Conservation (phyloP, 2,113 vertebrate genomes). For the Oryzias celebensis region DNA sequence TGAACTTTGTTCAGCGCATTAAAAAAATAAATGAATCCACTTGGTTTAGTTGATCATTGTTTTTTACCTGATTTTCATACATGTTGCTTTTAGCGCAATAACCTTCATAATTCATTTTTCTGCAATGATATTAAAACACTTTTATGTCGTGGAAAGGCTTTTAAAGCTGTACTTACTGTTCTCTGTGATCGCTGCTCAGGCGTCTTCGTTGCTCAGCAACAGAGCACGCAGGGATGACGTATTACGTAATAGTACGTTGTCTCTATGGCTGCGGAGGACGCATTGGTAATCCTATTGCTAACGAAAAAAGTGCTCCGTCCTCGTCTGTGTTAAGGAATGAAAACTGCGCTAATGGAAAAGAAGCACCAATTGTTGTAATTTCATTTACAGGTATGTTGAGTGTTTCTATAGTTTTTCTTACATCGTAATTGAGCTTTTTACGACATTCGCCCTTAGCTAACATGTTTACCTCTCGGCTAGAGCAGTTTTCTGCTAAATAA, state of each 20-base stretch:
- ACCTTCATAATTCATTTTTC: too few species aligned
- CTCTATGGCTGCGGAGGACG: conserved; percentile 78
- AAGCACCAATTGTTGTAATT: fast-evolving
- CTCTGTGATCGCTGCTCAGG: not conserved
- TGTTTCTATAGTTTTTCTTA: not conserved
- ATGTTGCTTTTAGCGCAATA: too few species aligned
- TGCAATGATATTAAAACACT: too few species aligned
- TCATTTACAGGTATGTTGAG: not conserved
- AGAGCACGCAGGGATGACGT: conserved; percentile 42
- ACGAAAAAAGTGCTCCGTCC: not conserved
- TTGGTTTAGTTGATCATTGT: too few species aligned
- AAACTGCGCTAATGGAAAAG: not conserved
- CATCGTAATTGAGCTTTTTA: not conserved
- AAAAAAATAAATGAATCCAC: too few species aligned
- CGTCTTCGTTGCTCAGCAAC: conserved; percentile 48
- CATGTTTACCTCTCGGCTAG: conserved; percentile 16
- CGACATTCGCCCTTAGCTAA: conserved; percentile 7
- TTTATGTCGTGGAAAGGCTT: too few species aligned
- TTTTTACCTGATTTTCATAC: too few species aligned
- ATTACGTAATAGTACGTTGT: conserved; percentile 44
- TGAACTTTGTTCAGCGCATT: too few species aligned
- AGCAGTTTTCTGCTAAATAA: not conserved
- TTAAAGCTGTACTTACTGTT: conserved; percentile 11
- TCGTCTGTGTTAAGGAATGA: not conserved
- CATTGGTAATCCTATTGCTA: conserved; percentile 52